Evolutionary conservation across 2,113 vertebrate genomes (phyloP).

Genomic region (Xenopus laevis): DNA sequence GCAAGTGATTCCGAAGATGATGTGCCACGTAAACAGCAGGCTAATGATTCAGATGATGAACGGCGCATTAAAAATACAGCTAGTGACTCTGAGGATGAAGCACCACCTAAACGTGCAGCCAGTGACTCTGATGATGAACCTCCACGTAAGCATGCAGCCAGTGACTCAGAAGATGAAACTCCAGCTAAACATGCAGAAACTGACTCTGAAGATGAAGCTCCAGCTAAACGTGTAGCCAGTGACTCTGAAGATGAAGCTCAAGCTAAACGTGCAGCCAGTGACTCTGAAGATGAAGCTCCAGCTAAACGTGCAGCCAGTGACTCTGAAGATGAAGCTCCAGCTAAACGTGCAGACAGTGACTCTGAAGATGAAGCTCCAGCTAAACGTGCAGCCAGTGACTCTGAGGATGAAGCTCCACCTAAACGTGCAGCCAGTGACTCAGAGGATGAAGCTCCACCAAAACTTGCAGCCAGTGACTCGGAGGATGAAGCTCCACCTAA

Average conservation of each 20-base stretch:
- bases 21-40: conserved; percentile 16
- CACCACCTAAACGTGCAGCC: conserved; percentile 24
- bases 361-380: conserved; percentile 54
- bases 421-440: conserved; percentile 56
- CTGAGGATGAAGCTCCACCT: conserved; percentile 60
- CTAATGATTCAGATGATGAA: conserved; percentile 68
- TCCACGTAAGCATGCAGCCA: conserved; percentile 31
- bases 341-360: conserved; percentile 53
- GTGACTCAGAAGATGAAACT: conserved; percentile 57
- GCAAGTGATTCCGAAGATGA: conserved; percentile 50
- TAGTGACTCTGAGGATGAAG: conserved; percentile 60
- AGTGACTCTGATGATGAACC: conserved; percentile 61
- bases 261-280: conserved; percentile 39
- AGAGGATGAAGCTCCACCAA: conserved; percentile 53
- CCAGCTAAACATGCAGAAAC: conserved; percentile 43
- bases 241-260: conserved; percentile 57
- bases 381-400: conserved; percentile 71
- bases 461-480: conserved; percentile 63
- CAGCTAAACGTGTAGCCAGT: conserved; percentile 48
- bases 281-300: conserved; percentile 31
- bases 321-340: conserved; percentile 18
- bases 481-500: conserved; percentile 67
- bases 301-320: neutral
- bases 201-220: conserved; percentile 54
- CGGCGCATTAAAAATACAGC: conserved; percentile 60